Conservation (phyloP, 2,797 vertebrate genomes). For the Alfaro cultratus region DNA sequence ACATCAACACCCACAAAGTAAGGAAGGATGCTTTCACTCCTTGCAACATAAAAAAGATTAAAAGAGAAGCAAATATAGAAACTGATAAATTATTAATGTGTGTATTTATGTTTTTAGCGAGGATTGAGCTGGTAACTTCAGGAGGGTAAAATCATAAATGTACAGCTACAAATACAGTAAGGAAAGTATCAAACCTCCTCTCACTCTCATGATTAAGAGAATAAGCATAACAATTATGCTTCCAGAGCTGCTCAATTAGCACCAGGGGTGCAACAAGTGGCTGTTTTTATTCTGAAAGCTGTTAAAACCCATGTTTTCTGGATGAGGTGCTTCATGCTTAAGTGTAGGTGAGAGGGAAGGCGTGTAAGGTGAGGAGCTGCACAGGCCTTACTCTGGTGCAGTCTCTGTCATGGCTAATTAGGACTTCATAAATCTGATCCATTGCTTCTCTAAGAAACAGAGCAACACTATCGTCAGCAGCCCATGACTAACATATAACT, state of each 20-base stretch:
- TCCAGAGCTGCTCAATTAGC: conserved; percentile 61
- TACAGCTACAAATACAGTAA: conserved; percentile 20
- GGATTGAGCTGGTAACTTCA: conserved; percentile 6
- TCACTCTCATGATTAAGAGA: conserved; percentile 52
- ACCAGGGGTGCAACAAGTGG: conserved; percentile 55
- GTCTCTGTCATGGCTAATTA: conserved; percentile 76
- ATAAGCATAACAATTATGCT: conserved; percentile 60
- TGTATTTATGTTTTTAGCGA: not conserved
- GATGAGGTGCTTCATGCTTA: conserved; percentile 33
- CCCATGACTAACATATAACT: conserved; percentile 74
- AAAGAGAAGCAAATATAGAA: conserved; percentile 24
- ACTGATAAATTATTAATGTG: conserved; percentile 9
- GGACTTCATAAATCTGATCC: conserved; percentile 80
- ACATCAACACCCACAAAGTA: conserved; percentile 12
- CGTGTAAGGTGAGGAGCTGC: conserved; percentile 13
- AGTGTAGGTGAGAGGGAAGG: conserved; percentile 26
- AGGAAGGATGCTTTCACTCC: conserved; percentile 13
- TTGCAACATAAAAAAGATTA: conserved; percentile 1
- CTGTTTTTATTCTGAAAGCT: conserved; percentile 49
- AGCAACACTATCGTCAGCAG: conserved; percentile 55
- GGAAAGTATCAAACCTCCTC: conserved; percentile 45
- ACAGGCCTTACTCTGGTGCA: conserved; percentile 51
- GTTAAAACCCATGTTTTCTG: conserved; percentile 37
- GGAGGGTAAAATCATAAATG: not conserved
- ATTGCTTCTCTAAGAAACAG: conserved; percentile 64